These are phyloP conservation scores for Tetramorium alpestre DNA, from an alignment of 1,140 invertebrate genomes.

Conservation along the genomic window DNA sequence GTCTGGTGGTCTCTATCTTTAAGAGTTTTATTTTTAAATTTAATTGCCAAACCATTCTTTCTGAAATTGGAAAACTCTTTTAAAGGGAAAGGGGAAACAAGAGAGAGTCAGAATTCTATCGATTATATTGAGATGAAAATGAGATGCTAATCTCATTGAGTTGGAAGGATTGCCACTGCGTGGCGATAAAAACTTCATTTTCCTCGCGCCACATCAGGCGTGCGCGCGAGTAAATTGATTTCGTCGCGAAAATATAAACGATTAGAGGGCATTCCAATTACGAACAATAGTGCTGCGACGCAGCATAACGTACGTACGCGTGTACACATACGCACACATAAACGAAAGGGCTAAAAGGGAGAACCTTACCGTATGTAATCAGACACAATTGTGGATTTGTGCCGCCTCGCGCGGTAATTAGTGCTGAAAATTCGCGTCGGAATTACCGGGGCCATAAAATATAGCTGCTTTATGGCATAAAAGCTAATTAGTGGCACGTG, in stretches of 20 bases:
- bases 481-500: constrained; percentile 74
- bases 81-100: not conserved
- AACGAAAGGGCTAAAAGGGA: constrained; percentile 36
- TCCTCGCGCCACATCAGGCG: not conserved
- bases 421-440: constrained; percentile 64
- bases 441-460: constrained; percentile 65
- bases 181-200: constrained; percentile 4
- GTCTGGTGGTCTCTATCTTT: not conserved
- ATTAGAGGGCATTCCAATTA: constrained; percentile 63
- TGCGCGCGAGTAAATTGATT: constrained; percentile 70
- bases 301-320: not conserved
- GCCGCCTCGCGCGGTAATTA: constrained; percentile 63
- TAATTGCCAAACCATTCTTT: not conserved
- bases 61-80: not conserved
- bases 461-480: constrained; percentile 65
- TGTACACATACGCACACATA: too few species aligned
- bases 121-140: constrained; percentile 18
- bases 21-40: not conserved
- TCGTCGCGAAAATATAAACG: constrained; percentile 74
- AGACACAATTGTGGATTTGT: constrained; percentile 61
- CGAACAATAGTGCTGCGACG: constrained; percentile 33
- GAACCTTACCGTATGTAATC: constrained; percentile 67
- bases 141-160: not conserved
- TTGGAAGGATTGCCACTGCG: not conserved
- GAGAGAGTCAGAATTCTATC: not conserved